Evolutionary conservation across 2,797 vertebrate species (phyloP), one percentile per base, ranked within the genome.

Genomic region (Netta rufina): DNA sequence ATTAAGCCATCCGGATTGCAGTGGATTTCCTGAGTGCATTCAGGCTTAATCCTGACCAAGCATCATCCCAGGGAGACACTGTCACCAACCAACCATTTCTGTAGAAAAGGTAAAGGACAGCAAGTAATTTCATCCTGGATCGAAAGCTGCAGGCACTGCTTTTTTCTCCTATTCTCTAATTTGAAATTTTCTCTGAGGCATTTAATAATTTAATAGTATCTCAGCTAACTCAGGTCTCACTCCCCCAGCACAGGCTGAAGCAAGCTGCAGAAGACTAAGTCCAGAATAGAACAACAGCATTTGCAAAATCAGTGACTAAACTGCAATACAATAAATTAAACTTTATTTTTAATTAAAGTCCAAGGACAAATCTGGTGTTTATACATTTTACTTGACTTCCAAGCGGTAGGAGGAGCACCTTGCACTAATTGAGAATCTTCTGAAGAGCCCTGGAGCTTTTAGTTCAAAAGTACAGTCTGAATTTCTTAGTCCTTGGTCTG

Each of bases 11-110:
- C 51, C 6, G 14, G 45, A 10, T 2, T 30, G 24, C 6, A 71
- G 70, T 0, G 0, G 7, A 36, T 39, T 1, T 69, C 56, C 43
- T 3, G 2, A 57, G 41, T 0, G 28, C 6, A 1, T 19, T 54
- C 33, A 11, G 12, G 64, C 9, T 67, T 32, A 25, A 62, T 36
- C 49, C 66, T 39, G 38, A 62, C 32, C 67, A 54, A 2, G 13
- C 1, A 0, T 1, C 9, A 20, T 21, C 28, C 45, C 64, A 15
- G 45, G 41, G 28, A 33, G 47, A 39, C 1, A 0, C 65, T 20
- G 27, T 4, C 47, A 16, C 33, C 8, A 10, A 17, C 30, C 38
- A 4, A 18, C 0, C 28, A 18, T 20, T 62, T 6, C 87, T 72
- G 74, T 9, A 61, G 33, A 45, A 38, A n/a, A 75, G 57, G 39